These are phyloP conservation scores for Nycticebus coucang DNA, from an alignment of 2,113 vertebrate species.

Conservation along the genomic window DNA sequence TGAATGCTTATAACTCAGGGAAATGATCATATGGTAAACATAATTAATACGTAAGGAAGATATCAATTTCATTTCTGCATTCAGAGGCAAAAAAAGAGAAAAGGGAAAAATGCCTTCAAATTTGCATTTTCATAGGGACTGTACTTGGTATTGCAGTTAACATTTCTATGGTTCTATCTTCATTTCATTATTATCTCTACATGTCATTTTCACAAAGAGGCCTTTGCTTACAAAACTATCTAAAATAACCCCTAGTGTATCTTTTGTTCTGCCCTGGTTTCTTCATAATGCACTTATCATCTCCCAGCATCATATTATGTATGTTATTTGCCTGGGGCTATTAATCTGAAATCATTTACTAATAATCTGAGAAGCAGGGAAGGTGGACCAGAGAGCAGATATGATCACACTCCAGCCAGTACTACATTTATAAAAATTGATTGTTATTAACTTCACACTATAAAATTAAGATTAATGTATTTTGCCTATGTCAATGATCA, in stretches of 20 bases:
- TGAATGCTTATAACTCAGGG: not conserved
- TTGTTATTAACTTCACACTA: not conserved
- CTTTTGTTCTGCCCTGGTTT: not conserved
- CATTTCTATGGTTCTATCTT: not conserved
- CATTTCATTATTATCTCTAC: conserved; percentile 10
- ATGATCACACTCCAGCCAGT: not conserved
- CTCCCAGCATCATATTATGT: not conserved
- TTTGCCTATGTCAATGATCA: not conserved
- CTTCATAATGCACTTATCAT: not conserved
- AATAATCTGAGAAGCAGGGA: not conserved
- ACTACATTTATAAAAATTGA: not conserved
- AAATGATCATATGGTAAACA: not conserved
- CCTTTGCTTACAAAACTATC: not conserved
- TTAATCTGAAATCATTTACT: conserved; percentile 37
- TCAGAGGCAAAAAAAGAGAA: not conserved
- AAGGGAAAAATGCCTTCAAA: not conserved
- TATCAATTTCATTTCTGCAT: not conserved
- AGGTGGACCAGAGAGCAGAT: not conserved
- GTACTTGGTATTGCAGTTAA: not conserved
- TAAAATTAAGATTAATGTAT: not conserved
- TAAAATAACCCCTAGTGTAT: not conserved
- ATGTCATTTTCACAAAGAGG: not conserved
- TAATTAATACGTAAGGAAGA: not conserved
- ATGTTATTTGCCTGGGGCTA: not conserved
- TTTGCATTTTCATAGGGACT: not conserved